Conservation (phyloP, 2,113 vertebrate species). For the Oncorhynchus keta region DNA sequence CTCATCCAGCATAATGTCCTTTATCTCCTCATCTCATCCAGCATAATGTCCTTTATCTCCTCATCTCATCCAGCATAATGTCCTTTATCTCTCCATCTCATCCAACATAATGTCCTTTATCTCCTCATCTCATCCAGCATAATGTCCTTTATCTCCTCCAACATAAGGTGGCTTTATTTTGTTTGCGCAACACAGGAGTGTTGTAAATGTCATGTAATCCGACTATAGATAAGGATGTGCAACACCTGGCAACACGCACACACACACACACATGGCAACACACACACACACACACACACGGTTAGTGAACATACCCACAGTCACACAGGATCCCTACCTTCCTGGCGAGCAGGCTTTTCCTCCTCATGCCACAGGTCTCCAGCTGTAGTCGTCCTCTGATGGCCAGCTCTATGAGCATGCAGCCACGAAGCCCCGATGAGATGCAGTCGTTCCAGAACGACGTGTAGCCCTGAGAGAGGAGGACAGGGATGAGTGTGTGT, state of each 20-base stretch:
- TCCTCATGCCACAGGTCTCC: constrained; percentile 91
- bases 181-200: no score
- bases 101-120: no score
- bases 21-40: no score
- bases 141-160: no score
- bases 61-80: no score
- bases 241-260: not conserved
- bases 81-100: no score
- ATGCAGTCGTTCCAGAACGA: constrained; percentile 99
- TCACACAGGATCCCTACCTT: constrained; percentile 75
- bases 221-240: not conserved
- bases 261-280: not conserved
- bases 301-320: no score
- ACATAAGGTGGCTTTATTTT: no score
- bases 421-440: constrained; percentile 92
- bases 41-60: no score
- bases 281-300: not conserved
- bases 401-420: constrained; percentile 94
- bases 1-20: no score
- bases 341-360: constrained; percentile 89
- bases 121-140: no score
- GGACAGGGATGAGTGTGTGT: not conserved
- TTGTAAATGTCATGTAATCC: no score
- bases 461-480: constrained; percentile 85
- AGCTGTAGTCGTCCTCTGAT: constrained; percentile 88